These are phyloP conservation scores for Echeneis naucrates DNA, from an alignment of 2,797 vertebrate genomes.

Conservation along the genomic window DNA sequence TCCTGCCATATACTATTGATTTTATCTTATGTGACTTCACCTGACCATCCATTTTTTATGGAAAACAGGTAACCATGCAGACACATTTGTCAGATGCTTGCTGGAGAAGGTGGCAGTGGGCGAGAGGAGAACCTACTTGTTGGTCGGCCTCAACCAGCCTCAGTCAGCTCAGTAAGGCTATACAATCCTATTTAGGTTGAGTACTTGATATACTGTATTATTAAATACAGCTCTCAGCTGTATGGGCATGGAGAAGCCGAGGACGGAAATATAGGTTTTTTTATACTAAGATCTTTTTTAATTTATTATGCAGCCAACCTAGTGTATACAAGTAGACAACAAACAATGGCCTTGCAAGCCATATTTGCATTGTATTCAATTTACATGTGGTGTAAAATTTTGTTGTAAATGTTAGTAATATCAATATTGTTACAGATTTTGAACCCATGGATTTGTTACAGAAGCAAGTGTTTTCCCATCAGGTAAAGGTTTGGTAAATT, in stretches of 20 bases:
- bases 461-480: conserved; percentile 79
- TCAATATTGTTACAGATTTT: conserved; percentile 79
- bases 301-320: not conserved
- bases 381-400: not conserved
- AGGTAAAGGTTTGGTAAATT: conserved; percentile 83
- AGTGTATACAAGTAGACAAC: not conserved
- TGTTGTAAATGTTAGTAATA: not conserved
- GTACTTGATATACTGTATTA: not conserved
- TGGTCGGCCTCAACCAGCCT: conserved; percentile 89
- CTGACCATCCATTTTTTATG: conserved; percentile 49
- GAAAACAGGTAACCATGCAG: conserved; percentile 80
- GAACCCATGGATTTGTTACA: conserved; percentile 82
- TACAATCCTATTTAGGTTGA: not conserved
- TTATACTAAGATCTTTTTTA: not conserved
- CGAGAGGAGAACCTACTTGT: conserved; percentile 76
- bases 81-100: conserved; percentile 78
- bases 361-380: not conserved
- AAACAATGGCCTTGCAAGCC: not conserved
- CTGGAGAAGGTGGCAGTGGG: conserved; percentile 68
- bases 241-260: not conserved
- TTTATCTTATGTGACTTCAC: not conserved
- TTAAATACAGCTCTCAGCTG: not conserved
- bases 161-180: conserved; percentile 90
- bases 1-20: not conserved
- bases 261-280: not conserved